phyloP scores from a whole-genome alignment of 2,113 vertebrate genomes.

The Antechinus flavipes region DNA sequence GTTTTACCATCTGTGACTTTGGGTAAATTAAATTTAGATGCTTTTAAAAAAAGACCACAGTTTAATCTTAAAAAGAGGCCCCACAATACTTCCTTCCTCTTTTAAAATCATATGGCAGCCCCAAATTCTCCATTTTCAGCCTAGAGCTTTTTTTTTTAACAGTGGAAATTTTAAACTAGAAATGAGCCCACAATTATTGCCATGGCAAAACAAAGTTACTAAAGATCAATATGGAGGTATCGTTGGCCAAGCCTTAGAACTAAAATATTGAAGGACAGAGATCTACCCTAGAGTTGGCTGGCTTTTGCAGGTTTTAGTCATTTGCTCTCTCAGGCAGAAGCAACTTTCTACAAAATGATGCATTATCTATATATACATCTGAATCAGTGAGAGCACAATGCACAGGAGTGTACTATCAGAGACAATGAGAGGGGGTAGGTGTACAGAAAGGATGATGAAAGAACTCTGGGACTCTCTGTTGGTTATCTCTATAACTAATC shows the following conservation, averaged over 20 bases:
- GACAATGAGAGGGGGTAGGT: not conserved
- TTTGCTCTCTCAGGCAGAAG: not conserved
- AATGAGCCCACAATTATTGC: not conserved
- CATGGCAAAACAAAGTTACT: not conserved
- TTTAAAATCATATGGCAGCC: not conserved
- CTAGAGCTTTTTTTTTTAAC: not conserved
- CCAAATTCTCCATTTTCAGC: not conserved
- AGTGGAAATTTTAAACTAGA: not conserved
- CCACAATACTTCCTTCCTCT: not conserved
- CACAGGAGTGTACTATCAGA: not conserved
- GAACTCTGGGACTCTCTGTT: not conserved
- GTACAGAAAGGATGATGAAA: not conserved
- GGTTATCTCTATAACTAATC: not conserved
- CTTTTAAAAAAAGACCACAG: not conserved
- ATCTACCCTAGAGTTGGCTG: not conserved
- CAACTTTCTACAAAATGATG: not conserved
- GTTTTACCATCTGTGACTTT: not conserved
- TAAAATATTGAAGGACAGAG: not conserved
- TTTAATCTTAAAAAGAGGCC: not conserved
- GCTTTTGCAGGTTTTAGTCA: not conserved
- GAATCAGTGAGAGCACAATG: not conserved
- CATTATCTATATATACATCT: not conserved
- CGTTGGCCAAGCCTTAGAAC: not conserved
- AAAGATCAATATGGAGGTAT: not conserved
- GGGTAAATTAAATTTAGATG: not conserved